Evolutionary conservation across 2,888 invertebrate species (phyloP), one percentile per base, ranked within the genome.

Genomic region (Abrostola triplasia): DNA sequence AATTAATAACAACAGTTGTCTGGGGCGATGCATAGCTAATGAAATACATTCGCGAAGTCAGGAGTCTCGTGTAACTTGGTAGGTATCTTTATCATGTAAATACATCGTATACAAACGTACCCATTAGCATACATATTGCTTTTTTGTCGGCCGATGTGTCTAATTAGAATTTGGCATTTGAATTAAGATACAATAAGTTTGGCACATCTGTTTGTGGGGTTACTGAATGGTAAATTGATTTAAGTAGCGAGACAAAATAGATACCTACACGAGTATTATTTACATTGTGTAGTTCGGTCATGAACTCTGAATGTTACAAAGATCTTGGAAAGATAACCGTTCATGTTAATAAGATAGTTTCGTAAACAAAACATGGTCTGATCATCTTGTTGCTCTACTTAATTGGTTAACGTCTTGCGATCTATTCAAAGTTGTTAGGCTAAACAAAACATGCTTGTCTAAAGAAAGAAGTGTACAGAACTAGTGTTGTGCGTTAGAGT

Each of bases 1-100:
- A 88, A 89, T 91, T 88, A 89, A 88, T 89, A 88, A 86, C 75
- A 83, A 79, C 76, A 72, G 73, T 79, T 76, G 85, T 87, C 83
- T 86, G 83, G 64, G 79, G 67, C 79, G 76, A 80, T 81, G 83
- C 82, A 83, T 88, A 82, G 70, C 77, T 83, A 86, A 86, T 84
- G 73, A 77, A 77, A 78, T 38, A 79, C 78, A 74, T 81, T 78
- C 64, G 78, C 70, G 56, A 77, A 81, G 70, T 76, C 78, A 55
- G 53, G 55, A 41, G 52, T 59, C 51, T 51, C 56, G 63, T 61
- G 79, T 81, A 83, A 73, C 68, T 70, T 64, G 61, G 80, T 80
- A 72, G 63, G 76, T 79, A 52, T 80, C 76, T 82, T 87, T 84
- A 82, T 88, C 78, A 88, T 88, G 85, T 86, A 88, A 90, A 89